Base-by-base conservation (phyloP, 2,113 vertebrate genomes). In the Tursiops truncatus region DNA sequence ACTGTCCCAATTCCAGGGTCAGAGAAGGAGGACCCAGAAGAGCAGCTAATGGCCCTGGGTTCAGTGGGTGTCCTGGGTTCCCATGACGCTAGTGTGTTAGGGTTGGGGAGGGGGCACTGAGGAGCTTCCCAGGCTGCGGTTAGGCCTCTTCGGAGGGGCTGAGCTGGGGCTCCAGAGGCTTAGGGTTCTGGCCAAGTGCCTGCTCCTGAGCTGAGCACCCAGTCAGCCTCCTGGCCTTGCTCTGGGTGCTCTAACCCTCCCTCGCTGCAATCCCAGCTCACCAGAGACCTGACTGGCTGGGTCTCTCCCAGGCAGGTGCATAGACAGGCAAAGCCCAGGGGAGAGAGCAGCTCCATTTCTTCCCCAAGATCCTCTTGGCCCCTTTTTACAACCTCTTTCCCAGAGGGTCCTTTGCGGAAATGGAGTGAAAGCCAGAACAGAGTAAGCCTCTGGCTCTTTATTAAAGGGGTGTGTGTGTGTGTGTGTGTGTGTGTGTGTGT, bases 391-490 rank as follows among this genome's bases (percentile, higher is more conserved):
- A 50, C 15, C 20, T 71, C 31, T 85, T 47, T 91, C 73, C 38
- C 17, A 41, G 5, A n/a, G 31, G 25, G 26, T 94, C 80, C 62
- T 97, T 76, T 60, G 62, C 81, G 60, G 85, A 95, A 95, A 91
- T 67, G 31, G 88, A 94, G 62, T 86, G 86, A 91, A 9, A 93
- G 62, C 4, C 82, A 86, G 77, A 68, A 65, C 36, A 68, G 70
- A 93, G 47, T 63, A 62, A 86, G 77, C 89, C 88, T 91, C 91
- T 95, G 82, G 97, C 83, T 89, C 56, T 84, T 91, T 91, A 92
- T 86, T 96, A 86, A 91, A 94, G 58, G 6, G 10, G 56, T 85
- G 77, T 84, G 91, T 68, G 79, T 50, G 74, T 62, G 47, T 58
- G 89, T 68, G 71, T 50, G 89, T 81, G 89, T 93, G 87, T 92